Evolutionary conservation across 2,888 invertebrate genomes (phyloP).

Genomic region (Carterocephalus palaemon): DNA sequence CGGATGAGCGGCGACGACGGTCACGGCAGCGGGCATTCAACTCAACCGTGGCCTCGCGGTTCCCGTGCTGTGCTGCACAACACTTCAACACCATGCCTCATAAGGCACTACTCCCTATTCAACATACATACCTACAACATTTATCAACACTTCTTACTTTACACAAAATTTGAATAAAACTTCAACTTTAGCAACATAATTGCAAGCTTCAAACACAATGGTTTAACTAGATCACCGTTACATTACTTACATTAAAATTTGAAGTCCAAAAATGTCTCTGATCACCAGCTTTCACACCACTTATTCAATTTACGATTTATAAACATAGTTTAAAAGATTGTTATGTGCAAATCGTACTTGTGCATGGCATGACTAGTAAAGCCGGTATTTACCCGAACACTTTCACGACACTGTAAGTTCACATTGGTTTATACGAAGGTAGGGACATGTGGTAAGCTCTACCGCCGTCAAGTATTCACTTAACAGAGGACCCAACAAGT

Average conservation of each 20-base stretch:
- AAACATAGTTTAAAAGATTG: constrained; percentile 61
- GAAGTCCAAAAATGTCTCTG: constrained; percentile 23
- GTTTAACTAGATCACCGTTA: neutral
- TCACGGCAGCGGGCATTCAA: constrained; percentile 67
- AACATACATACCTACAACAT: constrained; percentile 21
- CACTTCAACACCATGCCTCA: constrained; percentile 28
- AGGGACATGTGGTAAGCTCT: constrained; percentile 8
- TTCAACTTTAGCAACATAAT: constrained; percentile 8
- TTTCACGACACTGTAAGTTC: constrained; percentile 66
- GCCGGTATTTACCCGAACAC: constrained; percentile 63
- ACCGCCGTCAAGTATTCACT: constrained; percentile 25
- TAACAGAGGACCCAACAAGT: constrained; percentile 55
- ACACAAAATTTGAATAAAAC: neutral
- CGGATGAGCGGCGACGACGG: constrained; percentile 57
- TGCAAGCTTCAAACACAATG: neutral
- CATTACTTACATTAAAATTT: constrained; percentile 34
- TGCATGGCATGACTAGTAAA: constrained; percentile 57
- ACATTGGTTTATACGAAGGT: constrained; percentile 44
- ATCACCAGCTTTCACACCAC: constrained; percentile 38
- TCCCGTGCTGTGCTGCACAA: constrained; percentile 30
- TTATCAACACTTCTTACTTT: neutral
- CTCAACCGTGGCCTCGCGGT: constrained; percentile 55
- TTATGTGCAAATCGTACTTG: constrained; percentile 69
- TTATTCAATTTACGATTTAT: constrained; percentile 51
- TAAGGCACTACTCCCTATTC: constrained; percentile 26